Conservation (phyloP, 2,888 invertebrate species). For the Vandiemenella viatica region DNA sequence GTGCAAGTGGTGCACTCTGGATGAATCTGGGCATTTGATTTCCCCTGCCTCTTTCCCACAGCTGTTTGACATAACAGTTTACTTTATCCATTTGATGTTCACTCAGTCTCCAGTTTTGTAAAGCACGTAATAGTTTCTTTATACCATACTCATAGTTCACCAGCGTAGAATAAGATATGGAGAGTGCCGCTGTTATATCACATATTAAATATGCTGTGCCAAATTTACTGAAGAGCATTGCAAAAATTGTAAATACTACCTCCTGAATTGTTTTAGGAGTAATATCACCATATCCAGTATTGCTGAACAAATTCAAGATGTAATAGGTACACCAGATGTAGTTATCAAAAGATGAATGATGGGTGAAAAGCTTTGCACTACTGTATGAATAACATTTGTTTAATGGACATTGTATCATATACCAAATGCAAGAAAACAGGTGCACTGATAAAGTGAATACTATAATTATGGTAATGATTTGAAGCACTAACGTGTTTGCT, state of each 20-base stretch:
- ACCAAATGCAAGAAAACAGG: background rate
- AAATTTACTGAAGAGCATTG: constrained; percentile 36
- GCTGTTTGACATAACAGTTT: constrained; percentile 36
- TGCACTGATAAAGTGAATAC: constrained; percentile 9
- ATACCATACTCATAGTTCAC: constrained; percentile 37
- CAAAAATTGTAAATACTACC: constrained; percentile 34
- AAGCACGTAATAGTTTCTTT: constrained; percentile 34
- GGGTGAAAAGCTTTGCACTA: too few species aligned
- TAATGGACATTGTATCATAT: background rate
- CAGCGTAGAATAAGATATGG: constrained; percentile 34
- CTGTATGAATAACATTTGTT: too few species aligned
- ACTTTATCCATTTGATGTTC: constrained; percentile 37
- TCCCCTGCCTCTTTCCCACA: constrained; percentile 38
- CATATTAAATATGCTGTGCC: constrained; percentile 39
- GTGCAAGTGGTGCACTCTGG: constrained; percentile 19
- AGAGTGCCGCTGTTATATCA: constrained; percentile 37
- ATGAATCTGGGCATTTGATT: constrained; percentile 25
- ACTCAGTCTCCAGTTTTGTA: constrained; percentile 34
- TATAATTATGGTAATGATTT: background rate
- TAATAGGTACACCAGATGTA: constrained; percentile 36
- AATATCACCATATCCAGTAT: constrained; percentile 36
- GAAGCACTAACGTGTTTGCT: background rate
- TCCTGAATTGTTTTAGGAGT: constrained; percentile 34
- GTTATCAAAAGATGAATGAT: background rate
- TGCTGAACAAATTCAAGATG: constrained; percentile 35